Percentiles rank a stretch among this genome's conserved stretches.
Evolutionary conservation across 2,797 vertebrate genomes (phyloP).

Genomic region (Betta splendens): DNA sequence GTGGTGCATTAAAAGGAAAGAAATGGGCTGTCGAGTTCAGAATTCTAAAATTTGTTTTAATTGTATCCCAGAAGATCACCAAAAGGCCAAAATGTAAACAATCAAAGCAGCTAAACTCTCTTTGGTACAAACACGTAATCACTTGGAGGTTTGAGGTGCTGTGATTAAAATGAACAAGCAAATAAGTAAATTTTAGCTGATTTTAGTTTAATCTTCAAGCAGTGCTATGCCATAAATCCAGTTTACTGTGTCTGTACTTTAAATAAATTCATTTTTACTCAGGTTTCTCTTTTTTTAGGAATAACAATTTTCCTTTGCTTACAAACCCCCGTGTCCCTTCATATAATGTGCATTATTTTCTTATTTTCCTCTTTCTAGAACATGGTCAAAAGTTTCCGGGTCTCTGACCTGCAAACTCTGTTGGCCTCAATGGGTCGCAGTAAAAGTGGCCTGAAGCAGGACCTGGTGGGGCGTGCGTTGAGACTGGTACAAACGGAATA

Average conservation of each 20-base stretch:
- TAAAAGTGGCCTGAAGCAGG: constrained; percentile 98
- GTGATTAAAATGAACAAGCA: constrained; percentile 35
- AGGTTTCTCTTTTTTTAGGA: background rate
- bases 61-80: no score
- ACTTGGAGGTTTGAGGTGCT: constrained; percentile 18
- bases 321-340: background rate
- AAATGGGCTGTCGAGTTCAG: no score
- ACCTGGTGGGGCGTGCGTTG: constrained; percentile 94
- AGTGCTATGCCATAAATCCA: background rate
- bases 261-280: background rate
- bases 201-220: constrained; percentile 6
- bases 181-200: constrained; percentile 23
- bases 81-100: constrained; percentile 2
- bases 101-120: background rate
- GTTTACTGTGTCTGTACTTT: no score
- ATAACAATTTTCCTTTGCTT: background rate
- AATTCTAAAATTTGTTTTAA: no score
- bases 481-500: constrained; percentile 97
- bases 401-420: constrained; percentile 98
- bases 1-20: no score
- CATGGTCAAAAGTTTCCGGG: constrained; percentile 99
- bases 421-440: constrained; percentile 98
- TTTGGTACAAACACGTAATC: constrained; percentile 16
- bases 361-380: constrained; percentile 79
- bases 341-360: constrained; percentile 5